Conservation (phyloP, 1,140 invertebrate species). For the Drosophila dunni region DNA sequence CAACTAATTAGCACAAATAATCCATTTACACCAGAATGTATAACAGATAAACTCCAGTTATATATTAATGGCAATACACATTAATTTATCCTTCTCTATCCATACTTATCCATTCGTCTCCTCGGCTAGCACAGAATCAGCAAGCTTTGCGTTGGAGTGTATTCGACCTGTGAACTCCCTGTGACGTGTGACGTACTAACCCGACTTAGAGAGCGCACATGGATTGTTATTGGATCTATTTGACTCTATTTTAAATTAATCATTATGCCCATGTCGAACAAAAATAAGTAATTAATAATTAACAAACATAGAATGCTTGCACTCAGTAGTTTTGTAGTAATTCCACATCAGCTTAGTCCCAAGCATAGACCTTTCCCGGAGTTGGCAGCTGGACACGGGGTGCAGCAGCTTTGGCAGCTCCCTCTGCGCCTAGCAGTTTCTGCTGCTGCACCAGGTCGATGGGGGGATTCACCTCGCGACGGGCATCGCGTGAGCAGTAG, state of each 20-base stretch:
- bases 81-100: too few species aligned
- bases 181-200: background rate
- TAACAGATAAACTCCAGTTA: too few species aligned
- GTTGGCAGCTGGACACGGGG: conserved; percentile 81
- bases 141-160: too few species aligned
- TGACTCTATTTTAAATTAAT: conserved; percentile 59
- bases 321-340: background rate
- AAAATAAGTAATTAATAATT: conserved; percentile 3
- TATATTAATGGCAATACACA: too few species aligned
- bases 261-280: background rate
- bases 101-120: too few species aligned
- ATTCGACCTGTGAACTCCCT: too few species aligned
- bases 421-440: conserved; percentile 48
- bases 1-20: too few species aligned
- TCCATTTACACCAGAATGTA: too few species aligned
- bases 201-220: background rate
- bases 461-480: conserved; percentile 90
- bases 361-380: conserved; percentile 86
- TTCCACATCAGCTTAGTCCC: conserved; percentile 84
- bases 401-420: conserved; percentile 32
- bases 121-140: too few species aligned
- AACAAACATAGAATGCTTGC: conserved; percentile 24
- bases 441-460: conserved; percentile 85
- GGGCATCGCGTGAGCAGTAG: conserved; percentile 91
- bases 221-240: background rate